These are phyloP conservation scores for Zapus hudsonius DNA, from an alignment of 2,113 vertebrate species.

Conservation along the genomic window DNA sequence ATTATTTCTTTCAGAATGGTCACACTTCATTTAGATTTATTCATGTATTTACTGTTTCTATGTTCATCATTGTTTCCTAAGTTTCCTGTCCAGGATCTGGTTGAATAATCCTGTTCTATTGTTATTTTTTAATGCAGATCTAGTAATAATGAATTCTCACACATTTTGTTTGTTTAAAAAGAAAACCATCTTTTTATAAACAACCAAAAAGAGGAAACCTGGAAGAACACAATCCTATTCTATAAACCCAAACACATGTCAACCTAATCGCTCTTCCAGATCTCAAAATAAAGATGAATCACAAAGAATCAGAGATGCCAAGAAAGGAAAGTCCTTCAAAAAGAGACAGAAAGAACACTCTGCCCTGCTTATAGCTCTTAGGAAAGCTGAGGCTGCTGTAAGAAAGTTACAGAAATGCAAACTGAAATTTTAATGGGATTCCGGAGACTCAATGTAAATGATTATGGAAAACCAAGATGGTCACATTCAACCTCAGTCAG, in stretches of 20 bases:
- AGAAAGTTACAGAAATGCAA: not conserved
- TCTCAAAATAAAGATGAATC: not conserved
- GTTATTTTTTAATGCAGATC: not conserved
- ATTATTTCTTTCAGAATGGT: not conserved
- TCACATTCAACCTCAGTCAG: not conserved
- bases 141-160: not conserved
- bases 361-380: not conserved
- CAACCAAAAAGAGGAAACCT: not conserved
- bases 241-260: not conserved
- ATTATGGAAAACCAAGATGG: not conserved
- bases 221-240: not conserved
- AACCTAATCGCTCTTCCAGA: not conserved
- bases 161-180: slow-evolving; percentile 1
- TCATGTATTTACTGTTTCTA: not conserved
- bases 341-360: not conserved
- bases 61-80: not conserved
- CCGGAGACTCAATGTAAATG: not conserved
- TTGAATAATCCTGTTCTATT: not conserved
- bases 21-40: slow-evolving; percentile 6
- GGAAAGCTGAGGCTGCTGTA: not conserved
- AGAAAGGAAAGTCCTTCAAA: not conserved
- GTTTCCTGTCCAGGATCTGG: not conserved
- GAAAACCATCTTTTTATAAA: not conserved
- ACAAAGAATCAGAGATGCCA: not conserved
- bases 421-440: not conserved